Conservation (phyloP, 2,113 vertebrate species). For the Aramus guarauna region DNA sequence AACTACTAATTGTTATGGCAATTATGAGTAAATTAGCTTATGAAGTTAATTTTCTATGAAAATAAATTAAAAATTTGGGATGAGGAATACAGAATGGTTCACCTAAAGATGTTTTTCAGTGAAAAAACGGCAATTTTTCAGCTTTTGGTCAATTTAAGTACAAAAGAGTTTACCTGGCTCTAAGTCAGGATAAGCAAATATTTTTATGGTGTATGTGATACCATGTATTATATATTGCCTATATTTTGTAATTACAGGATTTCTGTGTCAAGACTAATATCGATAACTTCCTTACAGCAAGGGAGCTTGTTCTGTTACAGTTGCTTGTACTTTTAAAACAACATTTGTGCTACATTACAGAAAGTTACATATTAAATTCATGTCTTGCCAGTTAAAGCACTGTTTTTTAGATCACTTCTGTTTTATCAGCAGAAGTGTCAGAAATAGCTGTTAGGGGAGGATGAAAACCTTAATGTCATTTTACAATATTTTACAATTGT, state of each 20-base stretch:
- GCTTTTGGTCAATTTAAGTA: neutral
- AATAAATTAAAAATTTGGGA: neutral
- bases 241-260: neutral
- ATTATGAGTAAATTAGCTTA: conserved; percentile 41
- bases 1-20: conserved; percentile 45
- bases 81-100: neutral
- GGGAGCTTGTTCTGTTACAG: neutral
- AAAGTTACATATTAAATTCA: conserved; percentile 8
- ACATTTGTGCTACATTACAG: neutral
- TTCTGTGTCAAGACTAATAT: neutral
- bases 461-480: conserved; percentile 52
- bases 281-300: neutral
- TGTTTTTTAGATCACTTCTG: conserved; percentile 23
- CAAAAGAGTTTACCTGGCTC: neutral
- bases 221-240: neutral
- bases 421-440: conserved; percentile 51
- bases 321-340: neutral
- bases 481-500: conserved; percentile 43
- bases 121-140: neutral
- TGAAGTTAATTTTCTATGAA: neutral
- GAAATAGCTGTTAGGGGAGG: conserved; percentile 2
- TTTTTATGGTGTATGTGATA: neutral
- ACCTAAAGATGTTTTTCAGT: neutral
- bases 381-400: neutral
- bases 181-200: neutral